A percentile compares a stretch with the other conserved stretches of the same genome.
These are phyloP conservation scores for Paralvinella palmiformis DNA, from an alignment of 1,140 invertebrate genomes.

Conservation along the genomic window DNA sequence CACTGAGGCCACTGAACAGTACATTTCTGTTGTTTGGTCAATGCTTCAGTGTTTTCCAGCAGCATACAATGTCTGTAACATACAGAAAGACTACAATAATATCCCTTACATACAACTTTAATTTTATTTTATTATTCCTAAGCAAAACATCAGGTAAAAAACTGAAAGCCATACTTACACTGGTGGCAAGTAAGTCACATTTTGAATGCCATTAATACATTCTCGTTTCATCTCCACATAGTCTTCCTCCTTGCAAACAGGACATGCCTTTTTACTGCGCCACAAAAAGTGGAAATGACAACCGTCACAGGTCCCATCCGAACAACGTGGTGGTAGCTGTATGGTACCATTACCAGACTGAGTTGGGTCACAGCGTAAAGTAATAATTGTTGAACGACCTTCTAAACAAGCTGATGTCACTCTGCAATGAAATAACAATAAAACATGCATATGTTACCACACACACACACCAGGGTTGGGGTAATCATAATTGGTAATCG, in stretches of 20 bases:
- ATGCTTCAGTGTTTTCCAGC: neutral
- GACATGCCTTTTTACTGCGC: conserved; percentile 54
- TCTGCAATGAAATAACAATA: conserved; percentile 37
- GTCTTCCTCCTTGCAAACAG: conserved; percentile 51
- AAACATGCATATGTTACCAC: neutral
- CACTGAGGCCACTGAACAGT: neutral
- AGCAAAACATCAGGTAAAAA: no score
- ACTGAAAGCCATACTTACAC: no score
- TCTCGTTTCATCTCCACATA: conserved; percentile 55
- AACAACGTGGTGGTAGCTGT: conserved; percentile 54
- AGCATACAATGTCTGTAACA: conserved; percentile 30
- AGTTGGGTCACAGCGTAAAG: conserved; percentile 45
- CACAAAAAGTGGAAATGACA: conserved; percentile 60
- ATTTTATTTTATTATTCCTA: no score
- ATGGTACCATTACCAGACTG: conserved; percentile 46
- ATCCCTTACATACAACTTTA: no score
- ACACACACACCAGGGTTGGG: no score
- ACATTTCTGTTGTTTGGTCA: neutral
- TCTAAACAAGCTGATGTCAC: conserved; percentile 54
- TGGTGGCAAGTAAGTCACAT: conserved; percentile 55
- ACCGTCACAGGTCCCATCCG: conserved; percentile 62
- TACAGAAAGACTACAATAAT: no score
- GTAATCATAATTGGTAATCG: no score
- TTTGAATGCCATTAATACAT: conserved; percentile 55
- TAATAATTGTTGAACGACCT: conserved; percentile 56